phyloP scores from a whole-genome alignment of 2,888 invertebrate species.

The Campopleginae sp. region DNA sequence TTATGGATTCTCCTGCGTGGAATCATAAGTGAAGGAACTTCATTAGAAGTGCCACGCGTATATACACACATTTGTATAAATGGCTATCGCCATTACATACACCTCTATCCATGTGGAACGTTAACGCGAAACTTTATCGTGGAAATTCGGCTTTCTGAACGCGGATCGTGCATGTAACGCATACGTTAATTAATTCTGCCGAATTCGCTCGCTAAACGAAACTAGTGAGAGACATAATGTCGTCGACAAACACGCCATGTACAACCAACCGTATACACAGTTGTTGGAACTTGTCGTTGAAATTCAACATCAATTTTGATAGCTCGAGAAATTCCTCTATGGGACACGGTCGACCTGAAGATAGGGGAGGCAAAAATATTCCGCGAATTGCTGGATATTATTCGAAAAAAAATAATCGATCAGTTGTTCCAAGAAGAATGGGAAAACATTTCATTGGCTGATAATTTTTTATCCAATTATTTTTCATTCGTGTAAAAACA shows the following conservation, averaged over 20 bases:
- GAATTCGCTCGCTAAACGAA: conserved; percentile 64
- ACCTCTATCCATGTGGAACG: conserved; percentile 15
- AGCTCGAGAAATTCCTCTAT: not conserved
- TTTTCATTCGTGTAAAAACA: not conserved
- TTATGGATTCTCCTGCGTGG: not conserved
- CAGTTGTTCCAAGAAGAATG: not conserved
- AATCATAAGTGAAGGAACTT: conserved; percentile 23
- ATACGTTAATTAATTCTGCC: conserved; percentile 67
- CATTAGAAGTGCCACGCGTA: not conserved
- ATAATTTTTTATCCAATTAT: conserved; percentile 37
- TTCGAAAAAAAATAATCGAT: not conserved
- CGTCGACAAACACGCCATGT: conserved; percentile 41
- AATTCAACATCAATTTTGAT: conserved; percentile 32
- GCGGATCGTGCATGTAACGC: conserved; percentile 31
- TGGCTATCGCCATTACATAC: conserved; percentile 9
- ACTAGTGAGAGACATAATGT: conserved; percentile 60
- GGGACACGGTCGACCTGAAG: not conserved
- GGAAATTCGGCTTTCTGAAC: conserved; percentile 39
- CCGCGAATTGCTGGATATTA: not conserved
- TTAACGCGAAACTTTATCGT: conserved; percentile 54
- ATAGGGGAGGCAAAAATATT: not conserved
- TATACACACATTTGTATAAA: not conserved
- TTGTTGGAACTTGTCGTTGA: conserved; percentile 24
- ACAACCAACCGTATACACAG: conserved; percentile 17
- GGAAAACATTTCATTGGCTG: not conserved